Base-by-base conservation (phyloP, 2,888 invertebrate genomes). In the Lochmaea crataegi region DNA sequence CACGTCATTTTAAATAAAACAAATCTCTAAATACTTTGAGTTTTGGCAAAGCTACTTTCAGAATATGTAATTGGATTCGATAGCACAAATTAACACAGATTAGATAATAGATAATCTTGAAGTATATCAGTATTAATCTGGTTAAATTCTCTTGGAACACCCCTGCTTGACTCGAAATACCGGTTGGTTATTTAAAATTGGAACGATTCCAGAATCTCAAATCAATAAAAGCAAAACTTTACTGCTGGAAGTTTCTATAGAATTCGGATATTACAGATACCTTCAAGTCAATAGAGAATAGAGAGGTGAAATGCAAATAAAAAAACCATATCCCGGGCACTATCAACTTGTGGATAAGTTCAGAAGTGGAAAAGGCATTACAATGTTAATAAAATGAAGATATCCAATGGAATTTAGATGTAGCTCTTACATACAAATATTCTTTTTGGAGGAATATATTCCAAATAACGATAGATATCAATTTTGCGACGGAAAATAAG, bases 161-260 rank as follows among this genome's bases (percentile, higher is more conserved):
- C 53, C 10, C 53, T 18, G 53, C 53, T 16, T 53, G 10, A 53
- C 9, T 53, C 10, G 6, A 53, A 53, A 53, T 18, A 2, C 18
- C 53, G 14, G 48, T 2, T n/a, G 48, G 48, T 26, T 64, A 64
- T 64, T 64, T 64, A 64, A 64, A 64, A 64, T 64, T 64, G 64
- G 64, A 64, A 64, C 64, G 65, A 9, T 26, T 65, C 65, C 65
- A 51, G 65, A 65, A 48, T 65, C n/a, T 48, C 26, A 51, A 51
- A 65, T 65, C 65, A 65, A 65, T 65, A 65, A 53, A 18, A 53
- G 53, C 9, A 53, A 16, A 63, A 45, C 11, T 42, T 42, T 14
- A 12, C 10, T 2, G 14, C 45, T 63, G 18, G 14, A 45, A 26
- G 22, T 45, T 63, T 63, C 45, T 22, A 45, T 22, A 18, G 63